These are phyloP conservation scores for Actinemys pallida DNA, from an alignment of 2,113 vertebrate genomes.

Conservation along the genomic window DNA sequence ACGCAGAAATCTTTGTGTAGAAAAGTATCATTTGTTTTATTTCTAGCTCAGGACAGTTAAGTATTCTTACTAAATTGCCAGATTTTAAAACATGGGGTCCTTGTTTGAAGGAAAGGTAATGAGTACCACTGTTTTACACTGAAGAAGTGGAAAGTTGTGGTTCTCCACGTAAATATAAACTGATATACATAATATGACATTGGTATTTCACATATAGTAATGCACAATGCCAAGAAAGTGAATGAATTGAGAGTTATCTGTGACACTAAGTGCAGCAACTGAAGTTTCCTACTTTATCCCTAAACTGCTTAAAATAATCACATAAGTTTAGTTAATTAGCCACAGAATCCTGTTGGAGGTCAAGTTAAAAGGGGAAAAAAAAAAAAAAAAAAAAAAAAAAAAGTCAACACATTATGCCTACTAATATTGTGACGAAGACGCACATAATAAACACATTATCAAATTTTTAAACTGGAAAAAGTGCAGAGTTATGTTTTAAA, in stretches of 20 bases:
- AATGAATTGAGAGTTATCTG: neutral
- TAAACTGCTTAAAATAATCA: neutral
- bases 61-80: neutral
- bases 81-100: neutral
- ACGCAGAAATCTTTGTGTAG: neutral
- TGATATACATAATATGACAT: neutral
- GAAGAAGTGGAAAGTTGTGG: neutral
- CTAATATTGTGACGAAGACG: slow-evolving; percentile 50
- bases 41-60: neutral
- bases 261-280: neutral
- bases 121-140: slow-evolving; percentile 53
- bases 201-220: neutral
- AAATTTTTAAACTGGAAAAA: slow-evolving; percentile 65
- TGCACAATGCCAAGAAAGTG: neutral
- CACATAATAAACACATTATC: slow-evolving; percentile 66
- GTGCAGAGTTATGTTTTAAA: slow-evolving; percentile 52
- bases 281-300: neutral
- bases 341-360: neutral
- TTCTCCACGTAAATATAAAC: neutral
- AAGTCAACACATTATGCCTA: slow-evolving; percentile 3
- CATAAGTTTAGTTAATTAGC: too few relatives aligned
- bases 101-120: neutral
- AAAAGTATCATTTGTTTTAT: neutral
- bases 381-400: rapidly evolving
- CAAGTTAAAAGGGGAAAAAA: neutral